Evolutionary conservation across 2,113 vertebrate species (phyloP).

Genomic region (Oceanodroma tethys): DNA sequence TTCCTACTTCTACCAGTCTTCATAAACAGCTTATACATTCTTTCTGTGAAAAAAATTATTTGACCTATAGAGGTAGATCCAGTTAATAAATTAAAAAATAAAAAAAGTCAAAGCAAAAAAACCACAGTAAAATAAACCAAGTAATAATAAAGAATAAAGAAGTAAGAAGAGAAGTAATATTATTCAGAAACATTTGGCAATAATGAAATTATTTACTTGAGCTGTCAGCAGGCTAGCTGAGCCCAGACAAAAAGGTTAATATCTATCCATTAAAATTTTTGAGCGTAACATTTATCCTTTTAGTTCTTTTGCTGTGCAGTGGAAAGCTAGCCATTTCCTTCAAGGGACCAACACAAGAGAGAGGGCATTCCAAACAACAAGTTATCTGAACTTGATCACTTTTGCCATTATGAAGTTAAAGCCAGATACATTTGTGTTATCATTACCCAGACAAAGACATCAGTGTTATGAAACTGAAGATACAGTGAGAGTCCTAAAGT

Average conservation of each 20-base stretch:
- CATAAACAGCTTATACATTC: neutral
- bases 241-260: too few species aligned
- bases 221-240: neutral
- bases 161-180: neutral
- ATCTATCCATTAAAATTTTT: neutral
- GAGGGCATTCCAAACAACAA: neutral
- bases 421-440: neutral
- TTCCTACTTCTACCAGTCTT: neutral
- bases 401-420: neutral
- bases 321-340: neutral
- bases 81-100: neutral
- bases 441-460: neutral
- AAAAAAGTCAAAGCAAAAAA: neutral
- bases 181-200: neutral
- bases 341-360: neutral
- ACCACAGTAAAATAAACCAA: fast-evolving
- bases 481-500: neutral
- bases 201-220: neutral
- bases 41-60: neutral
- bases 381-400: neutral
- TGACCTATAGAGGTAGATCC: neutral
- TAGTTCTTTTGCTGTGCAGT: neutral
- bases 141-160: neutral
- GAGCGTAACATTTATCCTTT: neutral
- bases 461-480: neutral